phyloP scores from a whole-genome alignment of 1,140 invertebrate species.

The Melanaphis sacchari region DNA sequence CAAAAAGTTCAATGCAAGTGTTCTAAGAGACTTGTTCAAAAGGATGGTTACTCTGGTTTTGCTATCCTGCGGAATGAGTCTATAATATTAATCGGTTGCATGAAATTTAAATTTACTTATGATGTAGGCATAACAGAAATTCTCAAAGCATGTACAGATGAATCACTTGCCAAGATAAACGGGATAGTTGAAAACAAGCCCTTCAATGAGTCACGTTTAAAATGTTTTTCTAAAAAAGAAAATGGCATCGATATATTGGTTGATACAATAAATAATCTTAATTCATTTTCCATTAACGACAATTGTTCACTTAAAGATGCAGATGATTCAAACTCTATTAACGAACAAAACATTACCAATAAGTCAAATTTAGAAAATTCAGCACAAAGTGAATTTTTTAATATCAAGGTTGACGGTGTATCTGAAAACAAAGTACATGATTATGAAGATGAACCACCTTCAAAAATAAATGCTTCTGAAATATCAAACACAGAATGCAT shows the following conservation, averaged over 20 bases:
- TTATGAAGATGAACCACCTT: not conserved
- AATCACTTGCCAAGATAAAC: not conserved
- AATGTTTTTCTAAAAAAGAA: not conserved
- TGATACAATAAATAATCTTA: not conserved
- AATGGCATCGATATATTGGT: not conserved
- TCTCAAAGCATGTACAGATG: not conserved
- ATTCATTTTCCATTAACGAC: not conserved
- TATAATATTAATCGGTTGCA: conserved; percentile 39
- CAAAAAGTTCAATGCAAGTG: not conserved
- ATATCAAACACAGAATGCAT: not conserved
- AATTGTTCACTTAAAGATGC: not conserved
- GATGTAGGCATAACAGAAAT: not conserved
- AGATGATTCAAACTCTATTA: not conserved
- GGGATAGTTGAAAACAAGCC: not conserved
- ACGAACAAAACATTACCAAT: conserved; percentile 16
- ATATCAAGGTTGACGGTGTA: not conserved
- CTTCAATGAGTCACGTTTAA: not conserved
- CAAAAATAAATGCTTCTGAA: not conserved
- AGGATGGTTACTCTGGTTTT: conserved; percentile 32
- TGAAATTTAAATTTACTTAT: conserved; percentile 31
- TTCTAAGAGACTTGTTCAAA: conserved; percentile 13
- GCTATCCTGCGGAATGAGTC: conserved; percentile 17
- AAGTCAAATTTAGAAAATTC: not conserved
- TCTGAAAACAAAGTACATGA: not conserved
- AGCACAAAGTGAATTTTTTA: not conserved